A percentile compares a stretch with the other conserved stretches of the same genome.
phyloP scores from a whole-genome alignment of 2,113 vertebrate species.

The Petrocephalus microphthalmus region DNA sequence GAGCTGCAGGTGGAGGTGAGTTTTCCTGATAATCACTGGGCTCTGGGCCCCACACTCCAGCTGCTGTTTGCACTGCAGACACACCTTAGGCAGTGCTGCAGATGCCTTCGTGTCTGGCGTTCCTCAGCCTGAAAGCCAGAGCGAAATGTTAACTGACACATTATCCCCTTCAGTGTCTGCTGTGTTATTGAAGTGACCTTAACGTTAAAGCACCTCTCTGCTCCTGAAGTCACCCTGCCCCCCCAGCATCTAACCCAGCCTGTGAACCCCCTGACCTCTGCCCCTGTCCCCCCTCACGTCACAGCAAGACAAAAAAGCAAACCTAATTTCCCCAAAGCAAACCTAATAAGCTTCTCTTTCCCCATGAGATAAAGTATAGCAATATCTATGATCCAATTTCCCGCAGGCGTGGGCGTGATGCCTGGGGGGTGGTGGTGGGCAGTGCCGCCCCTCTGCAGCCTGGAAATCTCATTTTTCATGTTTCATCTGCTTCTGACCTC shows the following conservation, averaged over 20 bases:
- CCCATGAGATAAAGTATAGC: conserved; percentile 20
- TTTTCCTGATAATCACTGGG: not conserved
- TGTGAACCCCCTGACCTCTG: not conserved
- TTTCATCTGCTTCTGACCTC: conserved; percentile 3
- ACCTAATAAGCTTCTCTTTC: conserved; percentile 15
- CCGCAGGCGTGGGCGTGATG: not conserved
- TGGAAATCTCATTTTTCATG: conserved; percentile 10
- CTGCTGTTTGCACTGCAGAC: not conserved
- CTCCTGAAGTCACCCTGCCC: not conserved
- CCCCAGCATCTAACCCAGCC: not conserved
- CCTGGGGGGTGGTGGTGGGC: not conserved
- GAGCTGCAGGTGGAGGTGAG: conserved; percentile 94
- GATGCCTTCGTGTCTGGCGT: not conserved
- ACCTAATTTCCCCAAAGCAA: conserved; percentile 21
- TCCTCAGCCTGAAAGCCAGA: not conserved
- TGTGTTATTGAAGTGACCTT: not conserved
- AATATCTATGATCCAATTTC: conserved; percentile 27
- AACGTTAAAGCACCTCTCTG: conserved; percentile 9
- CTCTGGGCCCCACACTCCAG: not conserved
- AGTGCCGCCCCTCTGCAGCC: not conserved
- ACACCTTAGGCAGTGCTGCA: not conserved
- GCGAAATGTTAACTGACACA: not conserved
- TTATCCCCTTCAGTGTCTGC: not conserved
- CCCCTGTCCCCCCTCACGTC: conserved; percentile 2
- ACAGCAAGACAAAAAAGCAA: not conserved